phyloP scores from a whole-genome alignment of 2,888 invertebrate species.

The Ophraella communa region DNA sequence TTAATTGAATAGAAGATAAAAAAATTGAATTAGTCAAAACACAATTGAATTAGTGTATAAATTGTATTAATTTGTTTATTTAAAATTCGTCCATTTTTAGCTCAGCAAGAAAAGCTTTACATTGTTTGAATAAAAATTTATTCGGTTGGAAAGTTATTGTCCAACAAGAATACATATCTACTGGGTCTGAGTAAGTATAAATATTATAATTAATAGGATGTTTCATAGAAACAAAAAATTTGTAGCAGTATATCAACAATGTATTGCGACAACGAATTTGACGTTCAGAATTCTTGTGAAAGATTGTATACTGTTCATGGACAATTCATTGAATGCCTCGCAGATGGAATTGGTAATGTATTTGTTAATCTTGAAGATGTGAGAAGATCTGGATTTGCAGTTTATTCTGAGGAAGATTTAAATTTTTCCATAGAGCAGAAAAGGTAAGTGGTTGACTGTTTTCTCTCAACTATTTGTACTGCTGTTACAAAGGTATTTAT shows the following conservation, averaged over 20 bases:
- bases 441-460: constrained; percentile 28
- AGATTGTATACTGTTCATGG: constrained; percentile 43
- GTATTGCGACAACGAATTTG: constrained; percentile 3
- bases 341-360: constrained; percentile 39
- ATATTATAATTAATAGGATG: not conserved
- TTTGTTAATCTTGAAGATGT: constrained; percentile 46
- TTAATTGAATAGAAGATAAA: no score
- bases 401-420: constrained; percentile 42
- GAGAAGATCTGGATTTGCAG: constrained; percentile 43
- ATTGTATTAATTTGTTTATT: not conserved
- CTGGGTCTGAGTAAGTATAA: not conserved
- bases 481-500: no score
- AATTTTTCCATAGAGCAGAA: constrained; percentile 35
- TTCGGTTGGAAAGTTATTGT: constrained; percentile 25
- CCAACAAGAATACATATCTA: not conserved
- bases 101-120: not conserved
- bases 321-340: constrained; percentile 36
- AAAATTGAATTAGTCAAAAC: no score
- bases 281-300: constrained; percentile 27
- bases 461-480: no score
- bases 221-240: not conserved
- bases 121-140: constrained; percentile 14
- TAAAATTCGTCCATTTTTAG: constrained; percentile 7
- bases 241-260: not conserved
- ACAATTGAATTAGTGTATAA: no score